Evolutionary conservation across 92 coral and sea anemone species (phyloP).

Genomic region (Siderastrea siderea): DNA sequence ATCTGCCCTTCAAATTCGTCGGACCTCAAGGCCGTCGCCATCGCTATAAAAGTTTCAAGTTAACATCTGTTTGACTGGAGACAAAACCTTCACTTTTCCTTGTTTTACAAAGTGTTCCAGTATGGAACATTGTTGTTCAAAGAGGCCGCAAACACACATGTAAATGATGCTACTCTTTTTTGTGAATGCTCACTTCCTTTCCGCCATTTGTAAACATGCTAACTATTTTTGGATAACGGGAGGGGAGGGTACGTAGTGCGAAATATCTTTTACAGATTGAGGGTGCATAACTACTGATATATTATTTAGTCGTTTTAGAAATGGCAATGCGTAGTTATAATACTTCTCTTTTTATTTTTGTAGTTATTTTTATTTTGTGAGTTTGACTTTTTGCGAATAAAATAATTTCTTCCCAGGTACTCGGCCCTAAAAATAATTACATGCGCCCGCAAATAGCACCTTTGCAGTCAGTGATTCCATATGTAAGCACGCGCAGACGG

Average conservation of each 20-base stretch:
- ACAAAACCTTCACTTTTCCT: not conserved
- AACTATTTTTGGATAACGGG: not conserved
- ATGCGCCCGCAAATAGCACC: constrained; percentile 16
- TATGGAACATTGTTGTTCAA: constrained; percentile 4
- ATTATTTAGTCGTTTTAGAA: not conserved
- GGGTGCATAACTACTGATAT: not conserved
- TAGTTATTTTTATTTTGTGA: not conserved
- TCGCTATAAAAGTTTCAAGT: not conserved
- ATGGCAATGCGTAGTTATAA: no score
- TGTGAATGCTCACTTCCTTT: not conserved
- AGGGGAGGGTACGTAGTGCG: constrained; percentile 11
- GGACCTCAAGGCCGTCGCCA: constrained; percentile 4
- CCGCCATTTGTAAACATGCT: constrained; percentile 12
- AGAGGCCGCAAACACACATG: not conserved
- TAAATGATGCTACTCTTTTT: not conserved
- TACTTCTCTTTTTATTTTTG: not conserved
- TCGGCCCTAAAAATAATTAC: not conserved
- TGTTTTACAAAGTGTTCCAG: not conserved
- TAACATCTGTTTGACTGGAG: not conserved
- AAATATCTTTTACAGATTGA: no score
- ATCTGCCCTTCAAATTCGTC: constrained; percentile 48
- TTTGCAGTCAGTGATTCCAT: not conserved
- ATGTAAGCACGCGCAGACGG: constrained; percentile 29
- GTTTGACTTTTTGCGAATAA: not conserved
- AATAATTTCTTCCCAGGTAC: not conserved